Percentiles rank a stretch among this genome's conserved stretches.
Evolutionary conservation across 2,113 vertebrate species (phyloP).

Genomic region (Gambusia affinis): DNA sequence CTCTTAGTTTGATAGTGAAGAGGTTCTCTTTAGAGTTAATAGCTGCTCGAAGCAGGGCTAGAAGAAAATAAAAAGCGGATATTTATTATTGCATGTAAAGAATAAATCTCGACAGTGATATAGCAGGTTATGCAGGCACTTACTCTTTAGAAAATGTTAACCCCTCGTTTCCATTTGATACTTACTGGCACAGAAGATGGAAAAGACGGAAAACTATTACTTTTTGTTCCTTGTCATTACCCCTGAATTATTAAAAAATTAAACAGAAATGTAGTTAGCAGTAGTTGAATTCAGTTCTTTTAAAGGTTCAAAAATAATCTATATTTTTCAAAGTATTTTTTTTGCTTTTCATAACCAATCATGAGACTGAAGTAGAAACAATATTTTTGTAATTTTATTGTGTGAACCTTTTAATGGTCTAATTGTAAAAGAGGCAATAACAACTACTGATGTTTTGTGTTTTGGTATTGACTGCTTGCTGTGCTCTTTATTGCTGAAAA

Average conservation of each 20-base stretch:
- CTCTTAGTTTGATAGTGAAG: neutral
- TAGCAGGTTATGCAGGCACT: neutral
- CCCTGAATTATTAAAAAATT: too few relatives aligned
- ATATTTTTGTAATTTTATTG: neutral
- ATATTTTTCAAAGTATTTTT: too few relatives aligned
- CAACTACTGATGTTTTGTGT: neutral
- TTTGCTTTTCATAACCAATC: neutral
- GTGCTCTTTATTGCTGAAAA: neutral
- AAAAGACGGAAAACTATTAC: neutral
- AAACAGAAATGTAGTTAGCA: neutral
- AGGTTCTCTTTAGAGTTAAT: neutral
- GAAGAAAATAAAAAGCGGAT: neutral
- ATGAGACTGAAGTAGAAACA: neutral
- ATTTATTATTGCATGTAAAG: neutral
- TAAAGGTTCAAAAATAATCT: too few relatives aligned
- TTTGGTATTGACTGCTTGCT: neutral
- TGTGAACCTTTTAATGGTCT: neutral
- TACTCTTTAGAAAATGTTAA: neutral
- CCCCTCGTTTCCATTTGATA: neutral
- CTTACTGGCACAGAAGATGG: neutral
- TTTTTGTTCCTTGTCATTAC: too few relatives aligned
- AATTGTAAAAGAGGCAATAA: neutral
- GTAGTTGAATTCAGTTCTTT: too few relatives aligned
- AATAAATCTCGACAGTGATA: neutral
- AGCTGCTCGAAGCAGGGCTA: neutral